Percentiles rank a stretch among this genome's conserved stretches.
Evolutionary conservation across 2,113 vertebrate species (phyloP).

Genomic region (Mionectes macconnelli): DNA sequence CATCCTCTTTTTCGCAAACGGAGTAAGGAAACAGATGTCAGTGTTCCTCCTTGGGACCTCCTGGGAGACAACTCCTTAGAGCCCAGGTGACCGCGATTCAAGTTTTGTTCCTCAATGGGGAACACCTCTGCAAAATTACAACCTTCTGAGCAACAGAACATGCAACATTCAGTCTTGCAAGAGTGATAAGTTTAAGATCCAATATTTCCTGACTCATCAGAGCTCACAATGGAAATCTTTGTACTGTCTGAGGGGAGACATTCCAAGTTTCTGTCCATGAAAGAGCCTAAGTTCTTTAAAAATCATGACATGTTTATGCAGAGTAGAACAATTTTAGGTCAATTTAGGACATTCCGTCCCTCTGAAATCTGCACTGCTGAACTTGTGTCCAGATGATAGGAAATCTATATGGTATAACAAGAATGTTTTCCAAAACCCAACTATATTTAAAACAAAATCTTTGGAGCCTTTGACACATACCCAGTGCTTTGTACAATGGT

Average conservation of each 20-base stretch:
- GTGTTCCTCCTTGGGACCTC: neutral
- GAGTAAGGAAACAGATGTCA: neutral
- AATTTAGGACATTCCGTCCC: neutral
- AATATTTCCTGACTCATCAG: neutral
- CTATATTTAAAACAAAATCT: neutral
- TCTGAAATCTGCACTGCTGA: neutral
- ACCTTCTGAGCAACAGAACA: neutral
- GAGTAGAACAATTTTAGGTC: slow-evolving; percentile 19
- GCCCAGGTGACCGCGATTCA: neutral
- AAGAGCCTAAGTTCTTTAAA: slow-evolving; percentile 1
- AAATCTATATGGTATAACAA: neutral
- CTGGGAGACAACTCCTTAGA: neutral
- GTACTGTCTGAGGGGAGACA: neutral
- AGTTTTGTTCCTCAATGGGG: neutral
- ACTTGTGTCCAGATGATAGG: neutral
- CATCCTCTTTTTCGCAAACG: neutral
- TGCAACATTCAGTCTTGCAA: neutral
- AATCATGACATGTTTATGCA: slow-evolving; percentile 10
- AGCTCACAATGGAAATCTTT: slow-evolving; percentile 39
- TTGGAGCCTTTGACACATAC: neutral
- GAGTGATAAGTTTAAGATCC: slow-evolving; percentile 3
- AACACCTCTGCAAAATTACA: neutral
- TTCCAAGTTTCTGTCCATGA: slow-evolving; percentile 43
- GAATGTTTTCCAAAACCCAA: neutral
- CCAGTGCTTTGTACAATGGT: neutral